A percentile compares a stretch with the other conserved stretches of the same genome.
phyloP scores from a whole-genome alignment of 2,113 vertebrate species.

The Tympanuchus pallidicinctus region DNA sequence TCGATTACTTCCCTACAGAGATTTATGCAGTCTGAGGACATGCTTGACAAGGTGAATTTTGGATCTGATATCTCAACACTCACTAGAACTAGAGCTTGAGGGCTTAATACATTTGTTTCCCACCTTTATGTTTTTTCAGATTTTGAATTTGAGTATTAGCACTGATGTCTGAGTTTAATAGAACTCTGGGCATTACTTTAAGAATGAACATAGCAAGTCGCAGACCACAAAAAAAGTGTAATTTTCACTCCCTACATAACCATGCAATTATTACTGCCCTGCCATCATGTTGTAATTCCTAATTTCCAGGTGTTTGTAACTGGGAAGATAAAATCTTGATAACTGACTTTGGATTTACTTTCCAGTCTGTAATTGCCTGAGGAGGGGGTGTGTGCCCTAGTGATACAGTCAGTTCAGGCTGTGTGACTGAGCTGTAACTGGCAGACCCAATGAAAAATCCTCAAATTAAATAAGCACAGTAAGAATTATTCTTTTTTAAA shows the following conservation, averaged over 20 bases:
- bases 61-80: constrained; percentile 6
- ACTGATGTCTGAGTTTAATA: background rate
- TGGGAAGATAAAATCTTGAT: constrained; percentile 64
- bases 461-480: background rate
- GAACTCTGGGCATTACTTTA: background rate
- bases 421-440: background rate
- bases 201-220: background rate
- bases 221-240: constrained; percentile 31
- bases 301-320: constrained; percentile 65
- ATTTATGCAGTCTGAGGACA: background rate
- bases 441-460: background rate
- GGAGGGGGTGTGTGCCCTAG: constrained; percentile 5
- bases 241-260: constrained; percentile 23
- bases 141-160: background rate
- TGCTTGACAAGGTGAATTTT: constrained; percentile 39
- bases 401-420: background rate
- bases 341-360: constrained; percentile 50
- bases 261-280: constrained; percentile 40
- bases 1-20: background rate
- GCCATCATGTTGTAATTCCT: constrained; percentile 64
- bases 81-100: constrained; percentile 5
- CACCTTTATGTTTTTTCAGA: background rate
- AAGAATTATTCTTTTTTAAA: background rate
- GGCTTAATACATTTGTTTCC: background rate
- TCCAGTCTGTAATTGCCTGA: constrained; percentile 24